phyloP scores from a whole-genome alignment of 2,113 vertebrate species.

The Pipra filicauda region DNA sequence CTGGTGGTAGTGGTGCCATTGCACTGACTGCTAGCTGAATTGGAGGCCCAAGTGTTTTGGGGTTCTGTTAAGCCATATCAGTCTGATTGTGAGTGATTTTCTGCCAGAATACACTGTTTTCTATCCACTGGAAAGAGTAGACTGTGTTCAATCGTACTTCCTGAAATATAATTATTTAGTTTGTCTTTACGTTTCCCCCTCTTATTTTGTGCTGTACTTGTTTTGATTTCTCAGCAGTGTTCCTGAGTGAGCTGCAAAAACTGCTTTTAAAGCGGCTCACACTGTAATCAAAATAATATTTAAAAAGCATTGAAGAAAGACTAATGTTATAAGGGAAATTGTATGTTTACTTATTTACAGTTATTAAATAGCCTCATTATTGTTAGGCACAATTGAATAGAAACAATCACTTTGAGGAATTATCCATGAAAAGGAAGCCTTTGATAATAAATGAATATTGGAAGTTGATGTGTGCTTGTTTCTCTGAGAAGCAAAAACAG shows the following conservation, averaged over 20 bases:
- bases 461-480: slow-evolving; percentile 36
- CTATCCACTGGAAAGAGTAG: not conserved
- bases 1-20: not conserved
- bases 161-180: slow-evolving; percentile 51
- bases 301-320: slow-evolving; percentile 48
- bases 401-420: slow-evolving; percentile 57
- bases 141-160: slow-evolving; percentile 11
- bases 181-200: slow-evolving; percentile 46
- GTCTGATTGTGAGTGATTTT: not conserved
- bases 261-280: slow-evolving; percentile 49
- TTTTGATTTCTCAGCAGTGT: slow-evolving; percentile 34
- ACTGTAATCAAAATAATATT: slow-evolving; percentile 52
- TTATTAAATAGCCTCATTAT: not conserved
- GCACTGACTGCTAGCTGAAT: not conserved
- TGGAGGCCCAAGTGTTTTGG: not conserved
- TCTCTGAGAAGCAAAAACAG: slow-evolving; percentile 54
- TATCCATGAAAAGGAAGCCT: slow-evolving; percentile 53
- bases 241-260: slow-evolving; percentile 19
- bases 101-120: not conserved
- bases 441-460: slow-evolving; percentile 55
- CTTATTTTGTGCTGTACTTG: slow-evolving; percentile 35
- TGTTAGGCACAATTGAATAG: slow-evolving; percentile 21
- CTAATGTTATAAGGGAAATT: slow-evolving; percentile 23
- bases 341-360: not conserved
- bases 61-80: slow-evolving; percentile 7